phyloP scores from a whole-genome alignment of 2,888 invertebrate genomes.

The Lagria hirta region DNA sequence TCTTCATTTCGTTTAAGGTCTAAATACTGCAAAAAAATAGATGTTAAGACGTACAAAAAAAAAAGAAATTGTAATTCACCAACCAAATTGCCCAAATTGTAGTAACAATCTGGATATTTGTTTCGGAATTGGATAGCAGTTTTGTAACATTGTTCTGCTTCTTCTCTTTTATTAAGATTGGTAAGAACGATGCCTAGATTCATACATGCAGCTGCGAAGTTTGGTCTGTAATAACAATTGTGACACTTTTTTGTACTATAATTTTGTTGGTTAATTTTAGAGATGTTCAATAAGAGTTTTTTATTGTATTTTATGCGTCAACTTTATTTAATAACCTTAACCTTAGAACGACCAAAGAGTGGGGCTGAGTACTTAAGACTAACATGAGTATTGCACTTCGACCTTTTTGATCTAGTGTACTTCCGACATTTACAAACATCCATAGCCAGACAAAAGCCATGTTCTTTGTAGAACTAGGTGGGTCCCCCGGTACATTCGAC shows the following conservation, averaged over 20 bases:
- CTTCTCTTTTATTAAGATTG: slow-evolving; percentile 65
- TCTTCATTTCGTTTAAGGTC: slow-evolving; percentile 71
- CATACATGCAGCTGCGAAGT: slow-evolving; percentile 98
- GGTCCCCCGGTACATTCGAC: too few relatives aligned
- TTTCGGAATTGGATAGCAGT: slow-evolving; percentile 75
- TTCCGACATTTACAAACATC: too few relatives aligned
- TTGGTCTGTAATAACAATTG: slow-evolving; percentile 65
- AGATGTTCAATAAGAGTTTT: too few relatives aligned
- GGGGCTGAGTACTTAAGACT: too few relatives aligned
- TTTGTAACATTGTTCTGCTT: slow-evolving; percentile 77
- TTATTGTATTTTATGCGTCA: too few relatives aligned
- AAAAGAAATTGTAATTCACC: not conserved
- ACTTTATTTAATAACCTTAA: too few relatives aligned
- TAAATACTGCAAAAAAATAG: slow-evolving; percentile 66
- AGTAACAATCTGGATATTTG: slow-evolving; percentile 89
- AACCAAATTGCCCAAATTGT: slow-evolving; percentile 94
- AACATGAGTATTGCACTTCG: too few relatives aligned
- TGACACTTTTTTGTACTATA: slow-evolving; percentile 21
- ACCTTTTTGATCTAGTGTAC: too few relatives aligned
- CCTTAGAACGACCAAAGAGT: too few relatives aligned
- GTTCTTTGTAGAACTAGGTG: too few relatives aligned
- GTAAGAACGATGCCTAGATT: slow-evolving; percentile 93
- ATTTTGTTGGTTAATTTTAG: not conserved
- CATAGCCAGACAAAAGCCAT: too few relatives aligned
- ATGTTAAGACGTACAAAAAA: not conserved